phyloP scores from a whole-genome alignment of 1,140 invertebrate genomes.

The Belonocnema kinseyi region DNA sequence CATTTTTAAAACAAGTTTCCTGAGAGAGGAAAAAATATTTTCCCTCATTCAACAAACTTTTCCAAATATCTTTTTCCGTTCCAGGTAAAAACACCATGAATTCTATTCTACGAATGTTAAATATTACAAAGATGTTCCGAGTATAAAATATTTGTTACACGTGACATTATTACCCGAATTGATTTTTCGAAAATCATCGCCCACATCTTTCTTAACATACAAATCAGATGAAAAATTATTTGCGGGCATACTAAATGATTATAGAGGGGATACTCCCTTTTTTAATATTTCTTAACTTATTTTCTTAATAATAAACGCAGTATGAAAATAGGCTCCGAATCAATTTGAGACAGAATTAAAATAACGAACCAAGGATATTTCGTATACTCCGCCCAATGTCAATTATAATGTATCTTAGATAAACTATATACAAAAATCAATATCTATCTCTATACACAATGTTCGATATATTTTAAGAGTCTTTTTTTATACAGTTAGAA shows the following conservation, averaged over 20 bases:
- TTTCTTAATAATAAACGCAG: neutral
- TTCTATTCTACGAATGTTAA: constrained; percentile 21
- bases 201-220: no score
- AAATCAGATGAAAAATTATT: neutral
- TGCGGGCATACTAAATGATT: neutral
- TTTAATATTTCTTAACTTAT: neutral
- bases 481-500: constrained; percentile 32
- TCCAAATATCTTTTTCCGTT: neutral
- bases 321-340: constrained; percentile 1
- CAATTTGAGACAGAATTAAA: neutral
- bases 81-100: neutral
- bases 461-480: constrained; percentile 28
- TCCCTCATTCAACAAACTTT: neutral
- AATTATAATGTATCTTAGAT: constrained; percentile 43
- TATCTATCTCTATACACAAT: constrained; percentile 49
- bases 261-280: neutral
- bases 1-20: neutral
- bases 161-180: neutral
- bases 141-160: constrained; percentile 30
- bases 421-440: constrained; percentile 69
- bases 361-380: neutral
- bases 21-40: constrained; percentile 3
- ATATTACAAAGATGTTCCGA: constrained; percentile 22
- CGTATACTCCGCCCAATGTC: neutral
- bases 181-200: neutral